phyloP scores from a whole-genome alignment of 2,113 vertebrate genomes.

The Pachypanchax playfairii region DNA sequence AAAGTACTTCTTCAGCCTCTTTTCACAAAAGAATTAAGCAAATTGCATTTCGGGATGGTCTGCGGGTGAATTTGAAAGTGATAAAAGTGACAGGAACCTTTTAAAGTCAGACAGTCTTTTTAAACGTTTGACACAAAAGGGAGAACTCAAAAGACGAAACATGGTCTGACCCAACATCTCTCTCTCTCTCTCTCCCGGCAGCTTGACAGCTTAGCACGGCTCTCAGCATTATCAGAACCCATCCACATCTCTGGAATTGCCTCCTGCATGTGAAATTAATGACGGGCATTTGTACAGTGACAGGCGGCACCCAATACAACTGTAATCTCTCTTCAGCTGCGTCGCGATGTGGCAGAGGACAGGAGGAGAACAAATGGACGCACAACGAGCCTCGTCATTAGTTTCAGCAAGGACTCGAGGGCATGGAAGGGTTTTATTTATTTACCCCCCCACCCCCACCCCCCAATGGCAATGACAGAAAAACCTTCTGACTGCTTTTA shows the following conservation, averaged over 20 bases:
- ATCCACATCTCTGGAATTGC: conserved; percentile 68
- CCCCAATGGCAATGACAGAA: too few relatives aligned
- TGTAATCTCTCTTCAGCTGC: conserved; percentile 70
- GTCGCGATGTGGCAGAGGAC: conserved; percentile 50
- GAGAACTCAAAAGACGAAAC: conserved; percentile 1
- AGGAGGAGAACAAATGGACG: conserved; percentile 60
- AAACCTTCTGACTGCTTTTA: conserved; percentile 27
- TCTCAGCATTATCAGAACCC: conserved; percentile 59
- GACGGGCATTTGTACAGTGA: conserved; percentile 70
- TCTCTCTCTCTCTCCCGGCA: background rate
- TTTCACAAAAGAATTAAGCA: background rate
- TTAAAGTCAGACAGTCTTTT: conserved; percentile 1
- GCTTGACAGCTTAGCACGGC: conserved; percentile 41
- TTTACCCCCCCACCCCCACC: too few relatives aligned
- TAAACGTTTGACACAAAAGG: conserved; percentile 1
- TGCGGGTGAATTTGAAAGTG: too few relatives aligned
- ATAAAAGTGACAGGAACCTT: background rate
- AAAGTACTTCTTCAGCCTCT: background rate
- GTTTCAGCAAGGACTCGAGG: conserved; percentile 53
- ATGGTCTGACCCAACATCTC: conserved; percentile 47
- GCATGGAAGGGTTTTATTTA: conserved; percentile 13
- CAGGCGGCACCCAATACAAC: conserved; percentile 66
- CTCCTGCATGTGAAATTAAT: conserved; percentile 71
- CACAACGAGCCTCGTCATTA: conserved; percentile 59
- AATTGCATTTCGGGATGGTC: background rate